These are phyloP conservation scores for Adelphocoris suturalis DNA, from an alignment of 2,888 invertebrate species.

Conservation along the genomic window DNA sequence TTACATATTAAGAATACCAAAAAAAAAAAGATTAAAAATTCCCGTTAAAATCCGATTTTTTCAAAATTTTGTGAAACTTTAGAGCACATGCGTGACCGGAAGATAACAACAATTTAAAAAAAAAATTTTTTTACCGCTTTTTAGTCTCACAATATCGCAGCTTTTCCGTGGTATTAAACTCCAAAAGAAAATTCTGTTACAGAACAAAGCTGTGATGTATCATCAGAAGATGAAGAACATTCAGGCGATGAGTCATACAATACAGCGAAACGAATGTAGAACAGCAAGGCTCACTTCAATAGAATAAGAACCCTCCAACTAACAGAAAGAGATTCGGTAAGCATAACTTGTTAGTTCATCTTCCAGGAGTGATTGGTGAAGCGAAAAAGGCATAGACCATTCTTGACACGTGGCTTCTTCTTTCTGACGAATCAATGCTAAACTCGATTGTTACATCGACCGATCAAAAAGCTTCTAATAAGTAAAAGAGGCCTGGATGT, in stretches of 20 bases:
- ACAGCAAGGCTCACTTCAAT: constrained; percentile 25
- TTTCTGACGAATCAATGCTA: constrained; percentile 54
- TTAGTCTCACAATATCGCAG: too few species aligned
- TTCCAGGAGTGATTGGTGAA: constrained; percentile 59
- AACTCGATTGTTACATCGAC: constrained; percentile 55
- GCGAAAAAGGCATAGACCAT: constrained; percentile 50
- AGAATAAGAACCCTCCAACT: constrained; percentile 37
- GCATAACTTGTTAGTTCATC: constrained; percentile 54
- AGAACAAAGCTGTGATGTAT: constrained; percentile 55
- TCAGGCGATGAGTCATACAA: constrained; percentile 2
- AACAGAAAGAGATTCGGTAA: constrained; percentile 44
- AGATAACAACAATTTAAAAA: too few species aligned
- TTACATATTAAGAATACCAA: too few species aligned
- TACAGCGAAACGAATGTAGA: constrained; percentile 21
- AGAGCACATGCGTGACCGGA: too few species aligned
- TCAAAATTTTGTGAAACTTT: too few species aligned
- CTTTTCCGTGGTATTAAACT: too few species aligned
- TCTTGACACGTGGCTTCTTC: constrained; percentile 48
- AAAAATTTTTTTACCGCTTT: too few species aligned
- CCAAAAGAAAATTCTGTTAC: constrained; percentile 51
- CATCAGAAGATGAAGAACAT: constrained; percentile 51
- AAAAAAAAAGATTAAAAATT: too few species aligned
- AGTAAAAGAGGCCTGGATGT: constrained; percentile 32
- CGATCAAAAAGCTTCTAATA: constrained; percentile 56
- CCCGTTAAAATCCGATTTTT: too few species aligned